Conservation (phyloP, 2,888 invertebrate species). For the Hyposoter dolosus region DNA sequence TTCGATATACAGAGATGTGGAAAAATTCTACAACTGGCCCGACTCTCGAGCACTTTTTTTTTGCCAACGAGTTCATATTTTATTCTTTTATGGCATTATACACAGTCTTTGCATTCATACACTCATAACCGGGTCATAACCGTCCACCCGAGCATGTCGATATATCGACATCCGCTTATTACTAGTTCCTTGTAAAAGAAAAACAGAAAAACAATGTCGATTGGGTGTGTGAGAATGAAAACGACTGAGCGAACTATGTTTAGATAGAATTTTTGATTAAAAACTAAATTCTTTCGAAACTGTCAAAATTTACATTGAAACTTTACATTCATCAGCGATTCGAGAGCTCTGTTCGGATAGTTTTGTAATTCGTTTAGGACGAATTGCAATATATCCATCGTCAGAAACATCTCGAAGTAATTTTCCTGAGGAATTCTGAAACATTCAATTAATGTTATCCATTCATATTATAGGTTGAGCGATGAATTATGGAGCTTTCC, state of each 20-base stretch:
- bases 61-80: slow-evolving; percentile 38
- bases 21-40: slow-evolving; percentile 62
- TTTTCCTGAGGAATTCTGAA: slow-evolving; percentile 3
- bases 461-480: slow-evolving; percentile 44
- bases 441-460: slow-evolving; percentile 27
- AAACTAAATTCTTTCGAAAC: background rate
- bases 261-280: background rate
- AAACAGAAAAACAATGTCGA: background rate
- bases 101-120: slow-evolving; percentile 17
- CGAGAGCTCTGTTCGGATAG: background rate
- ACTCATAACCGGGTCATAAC: slow-evolving; percentile 48
- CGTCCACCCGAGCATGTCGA: slow-evolving; percentile 40
- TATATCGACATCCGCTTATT: slow-evolving; percentile 59
- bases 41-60: background rate
- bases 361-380: background rate
- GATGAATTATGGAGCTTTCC: slow-evolving; percentile 69
- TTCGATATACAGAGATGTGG: slow-evolving; percentile 35
- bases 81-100: slow-evolving; percentile 56
- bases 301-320: background rate
- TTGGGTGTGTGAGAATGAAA: slow-evolving; percentile 5
- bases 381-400: slow-evolving; percentile 5
- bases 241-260: background rate
- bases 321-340: background rate
- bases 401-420: background rate
- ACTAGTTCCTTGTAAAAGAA: slow-evolving; percentile 43